These are phyloP conservation scores for Ophion costatus DNA, from an alignment of 2,888 invertebrate species.

Conservation along the genomic window DNA sequence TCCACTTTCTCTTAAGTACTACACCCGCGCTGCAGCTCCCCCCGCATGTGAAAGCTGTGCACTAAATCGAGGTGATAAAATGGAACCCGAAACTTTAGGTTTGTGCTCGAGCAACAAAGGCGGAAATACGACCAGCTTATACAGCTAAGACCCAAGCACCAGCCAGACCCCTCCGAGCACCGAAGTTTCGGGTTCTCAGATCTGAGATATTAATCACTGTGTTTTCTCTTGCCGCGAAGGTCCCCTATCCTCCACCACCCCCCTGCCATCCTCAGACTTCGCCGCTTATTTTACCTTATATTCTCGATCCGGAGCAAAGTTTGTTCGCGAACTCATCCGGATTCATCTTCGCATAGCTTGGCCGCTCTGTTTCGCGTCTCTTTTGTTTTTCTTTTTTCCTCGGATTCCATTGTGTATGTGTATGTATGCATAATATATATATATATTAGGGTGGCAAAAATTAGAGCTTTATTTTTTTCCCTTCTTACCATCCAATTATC, in stretches of 20 bases:
- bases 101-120: constrained; percentile 16
- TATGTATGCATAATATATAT: neutral
- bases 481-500: too few relatives aligned
- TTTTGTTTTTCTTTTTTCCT: constrained; percentile 17
- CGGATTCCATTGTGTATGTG: constrained; percentile 15
- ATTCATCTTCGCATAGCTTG: constrained; percentile 50
- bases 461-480: too few relatives aligned
- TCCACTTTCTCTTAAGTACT: constrained; percentile 1
- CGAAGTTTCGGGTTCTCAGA: constrained; percentile 48
- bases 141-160: constrained; percentile 27
- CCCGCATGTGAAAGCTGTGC: constrained; percentile 25
- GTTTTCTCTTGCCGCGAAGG: constrained; percentile 51
- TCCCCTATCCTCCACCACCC: constrained; percentile 9
- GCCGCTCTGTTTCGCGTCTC: constrained; percentile 8
- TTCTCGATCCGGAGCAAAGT: constrained; percentile 34
- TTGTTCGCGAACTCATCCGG: constrained; percentile 40
- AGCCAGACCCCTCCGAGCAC: constrained; percentile 1
- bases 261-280: neutral
- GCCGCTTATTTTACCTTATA: constrained; percentile 55
- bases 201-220: constrained; percentile 57
- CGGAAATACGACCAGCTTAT: constrained; percentile 41
- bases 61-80: constrained; percentile 49
- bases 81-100: constrained; percentile 44
- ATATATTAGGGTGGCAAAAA: too few relatives aligned
- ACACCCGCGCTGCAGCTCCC: neutral